These are phyloP conservation scores for Hestina assimilis DNA, from an alignment of 1,140 invertebrate genomes.

Conservation along the genomic window DNA sequence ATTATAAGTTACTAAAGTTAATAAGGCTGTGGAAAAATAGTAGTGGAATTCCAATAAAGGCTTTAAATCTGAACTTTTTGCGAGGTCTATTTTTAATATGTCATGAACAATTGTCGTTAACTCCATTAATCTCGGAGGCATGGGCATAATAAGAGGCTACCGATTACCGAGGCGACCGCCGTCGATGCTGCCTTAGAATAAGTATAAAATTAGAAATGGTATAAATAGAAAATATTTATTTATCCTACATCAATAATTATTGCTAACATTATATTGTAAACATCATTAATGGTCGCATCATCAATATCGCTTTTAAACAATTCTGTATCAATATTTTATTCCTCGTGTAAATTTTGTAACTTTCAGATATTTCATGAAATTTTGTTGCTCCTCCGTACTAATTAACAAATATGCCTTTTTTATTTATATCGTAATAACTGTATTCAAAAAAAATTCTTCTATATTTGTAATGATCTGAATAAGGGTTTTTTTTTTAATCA, in stretches of 20 bases:
- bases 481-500: no score
- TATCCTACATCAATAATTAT: background rate
- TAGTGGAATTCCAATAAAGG: background rate
- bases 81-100: conserved; percentile 7
- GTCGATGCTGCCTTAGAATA: conserved; percentile 18
- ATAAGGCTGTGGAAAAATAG: background rate
- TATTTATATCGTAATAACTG: no score
- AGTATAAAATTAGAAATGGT: background rate
- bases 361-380: no score
- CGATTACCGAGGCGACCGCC: conserved; percentile 39
- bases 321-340: no score
- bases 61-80: conserved; percentile 2
- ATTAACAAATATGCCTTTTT: no score
- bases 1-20: background rate
- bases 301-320: no score
- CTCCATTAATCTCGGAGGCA: conserved; percentile 41
- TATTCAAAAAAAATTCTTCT: no score
- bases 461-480: no score
- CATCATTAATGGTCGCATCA: no score
- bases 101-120: conserved; percentile 45
- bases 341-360: no score
- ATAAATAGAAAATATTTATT: background rate
- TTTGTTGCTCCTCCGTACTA: no score
- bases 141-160: conserved; percentile 43
- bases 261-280: background rate